Percentiles rank a stretch among this genome's conserved stretches.
Evolutionary conservation across 2,888 invertebrate genomes (phyloP).

Genomic region (Busseola fusca): DNA sequence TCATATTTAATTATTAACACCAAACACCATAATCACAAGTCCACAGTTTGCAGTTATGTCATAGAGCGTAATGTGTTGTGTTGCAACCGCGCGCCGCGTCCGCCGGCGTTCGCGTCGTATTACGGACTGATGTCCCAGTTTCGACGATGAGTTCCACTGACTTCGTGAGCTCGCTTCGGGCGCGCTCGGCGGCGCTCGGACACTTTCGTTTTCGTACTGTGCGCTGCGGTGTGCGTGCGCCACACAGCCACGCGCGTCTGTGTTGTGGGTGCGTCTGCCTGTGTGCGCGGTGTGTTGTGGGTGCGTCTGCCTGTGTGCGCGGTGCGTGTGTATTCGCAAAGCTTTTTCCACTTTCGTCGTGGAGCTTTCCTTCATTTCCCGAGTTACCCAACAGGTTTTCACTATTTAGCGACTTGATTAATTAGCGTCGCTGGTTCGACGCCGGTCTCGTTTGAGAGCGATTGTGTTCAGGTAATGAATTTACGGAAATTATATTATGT

Average conservation of each 20-base stretch:
- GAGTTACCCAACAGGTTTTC: slow-evolving; percentile 84
- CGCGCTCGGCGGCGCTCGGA: slow-evolving; percentile 84
- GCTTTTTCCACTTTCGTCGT: slow-evolving; percentile 87
- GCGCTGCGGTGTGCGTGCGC: slow-evolving; percentile 64
- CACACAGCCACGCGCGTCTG: slow-evolving; percentile 27
- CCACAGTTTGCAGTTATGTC: slow-evolving; percentile 85
- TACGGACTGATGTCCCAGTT: slow-evolving; percentile 91
- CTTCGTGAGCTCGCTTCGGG: slow-evolving; percentile 89
- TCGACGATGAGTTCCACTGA: slow-evolving; percentile 88
- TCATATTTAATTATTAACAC: slow-evolving; percentile 84
- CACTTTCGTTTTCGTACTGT: slow-evolving; percentile 89
- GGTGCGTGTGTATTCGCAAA: slow-evolving; percentile 66
- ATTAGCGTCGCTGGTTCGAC: slow-evolving; percentile 61
- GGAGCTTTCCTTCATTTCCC: slow-evolving; percentile 86
- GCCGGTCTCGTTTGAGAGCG: slow-evolving; percentile 56
- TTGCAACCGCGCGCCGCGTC: slow-evolving; percentile 79
- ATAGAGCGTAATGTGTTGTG: slow-evolving; percentile 81
- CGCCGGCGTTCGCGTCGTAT: slow-evolving; percentile 85
- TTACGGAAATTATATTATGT: slow-evolving; percentile 62
- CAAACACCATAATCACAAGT: slow-evolving; percentile 84
- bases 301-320: slow-evolving; percentile 65
- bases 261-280: slow-evolving; percentile 55
- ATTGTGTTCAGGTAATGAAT: slow-evolving; percentile 65
- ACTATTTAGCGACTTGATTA: slow-evolving; percentile 69
- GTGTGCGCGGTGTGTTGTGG: slow-evolving; percentile 56